Evolutionary conservation across 2,797 vertebrate genomes (phyloP), one percentile per base, ranked within the genome.

Genomic region (Esox masquinongy): DNA sequence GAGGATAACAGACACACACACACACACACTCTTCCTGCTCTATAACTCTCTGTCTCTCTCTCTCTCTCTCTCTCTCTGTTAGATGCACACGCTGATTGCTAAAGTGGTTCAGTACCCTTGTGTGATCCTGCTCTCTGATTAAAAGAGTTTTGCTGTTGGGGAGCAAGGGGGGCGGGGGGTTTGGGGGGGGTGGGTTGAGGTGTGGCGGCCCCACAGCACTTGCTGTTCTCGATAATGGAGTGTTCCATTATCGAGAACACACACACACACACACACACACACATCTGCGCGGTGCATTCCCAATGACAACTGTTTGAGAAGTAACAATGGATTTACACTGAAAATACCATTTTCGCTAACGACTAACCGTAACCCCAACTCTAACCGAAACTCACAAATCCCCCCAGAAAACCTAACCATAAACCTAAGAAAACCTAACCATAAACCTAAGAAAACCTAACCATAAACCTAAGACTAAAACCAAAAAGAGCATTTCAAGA

Each of bases 131-230:
- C 78, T 79, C 88, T 88, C 84, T 92, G 90, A 93, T 92, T 92
- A 92, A 93, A 92, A 77, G 88, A 86, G 79, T 88, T 85, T 91
- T 91, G 85, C 90, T 92, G 88, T 90, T 86, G 87, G 89, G 89
- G 89, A 85, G 84, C 87, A 87, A 88, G 92, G 84, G 89, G 36
- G 36, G 5, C 2, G 51, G 53, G 53, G 19, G 19, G n/a, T 39
- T n/a, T 5, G 53, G 19, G 53, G 6, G 19, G n/a, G 17, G 17
- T 2, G 16, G 51, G 2, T n/a, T 5, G 53, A 15, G 53, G 6
- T 85, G 84, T 87, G 88, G 89, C 91, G 84, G 90, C 91, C 91
- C 91, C 89, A 90, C 68, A 93, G 92, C 92, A 92, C 92, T 92
- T n/a, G n/a, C n/a, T n/a, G n/a, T n/a, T n/a, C n/a, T n/a, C n/a